phyloP scores from a whole-genome alignment of 2,888 invertebrate species.

The Opisthograptis luteolata region DNA sequence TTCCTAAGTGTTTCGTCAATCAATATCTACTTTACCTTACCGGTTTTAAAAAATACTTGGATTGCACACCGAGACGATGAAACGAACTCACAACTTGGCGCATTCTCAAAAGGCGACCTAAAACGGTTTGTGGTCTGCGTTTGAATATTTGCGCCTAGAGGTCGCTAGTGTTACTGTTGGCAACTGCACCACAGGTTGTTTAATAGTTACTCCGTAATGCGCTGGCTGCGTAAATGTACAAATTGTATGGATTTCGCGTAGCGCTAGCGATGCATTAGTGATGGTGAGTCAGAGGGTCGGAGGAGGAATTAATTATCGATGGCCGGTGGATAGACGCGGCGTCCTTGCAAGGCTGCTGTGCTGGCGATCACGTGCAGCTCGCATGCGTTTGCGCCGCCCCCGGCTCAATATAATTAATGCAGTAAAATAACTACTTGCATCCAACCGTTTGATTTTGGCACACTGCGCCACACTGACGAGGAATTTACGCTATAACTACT shows the following conservation, averaged over 20 bases:
- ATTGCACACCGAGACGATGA: constrained; percentile 29
- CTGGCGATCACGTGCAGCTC: constrained; percentile 63
- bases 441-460: background rate
- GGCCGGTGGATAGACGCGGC: constrained; percentile 73
- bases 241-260: constrained; percentile 25
- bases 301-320: constrained; percentile 78
- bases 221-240: constrained; percentile 15
- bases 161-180: constrained; percentile 26
- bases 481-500: no score
- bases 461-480: no score
- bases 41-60: constrained; percentile 25
- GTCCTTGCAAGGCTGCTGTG: constrained; percentile 81
- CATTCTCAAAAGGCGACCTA: constrained; percentile 35
- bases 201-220: no score
- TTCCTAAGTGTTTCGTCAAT: no score
- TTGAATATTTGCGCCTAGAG: constrained; percentile 35
- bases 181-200: no score
- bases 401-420: background rate
- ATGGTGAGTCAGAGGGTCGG: constrained; percentile 67
- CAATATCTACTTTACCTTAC: constrained; percentile 6
- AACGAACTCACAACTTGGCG: constrained; percentile 39
- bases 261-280: constrained; percentile 32
- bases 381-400: constrained; percentile 42
- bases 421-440: constrained; percentile 9
- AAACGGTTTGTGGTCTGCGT: constrained; percentile 27